phyloP scores from a whole-genome alignment of 2,888 invertebrate species.

The Pristionchus fissidentatus region DNA sequence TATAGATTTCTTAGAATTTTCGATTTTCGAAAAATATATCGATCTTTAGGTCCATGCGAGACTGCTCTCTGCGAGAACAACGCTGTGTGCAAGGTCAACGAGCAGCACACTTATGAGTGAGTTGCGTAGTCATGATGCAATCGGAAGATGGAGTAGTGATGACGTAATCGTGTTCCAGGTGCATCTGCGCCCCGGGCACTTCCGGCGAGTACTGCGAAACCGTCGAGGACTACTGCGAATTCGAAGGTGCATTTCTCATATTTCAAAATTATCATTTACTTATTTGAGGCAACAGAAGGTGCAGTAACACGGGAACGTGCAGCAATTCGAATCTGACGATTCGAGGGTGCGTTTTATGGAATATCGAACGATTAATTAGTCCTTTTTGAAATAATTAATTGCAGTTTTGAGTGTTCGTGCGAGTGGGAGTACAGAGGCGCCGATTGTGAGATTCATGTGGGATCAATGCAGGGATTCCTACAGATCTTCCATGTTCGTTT shows the following conservation, averaged over 20 bases:
- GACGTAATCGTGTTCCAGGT: conserved; percentile 2
- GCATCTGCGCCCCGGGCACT: conserved; percentile 23
- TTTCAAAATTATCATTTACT: neutral
- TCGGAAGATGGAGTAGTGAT: neutral
- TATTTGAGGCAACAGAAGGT: conserved; percentile 41
- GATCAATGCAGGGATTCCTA: neutral
- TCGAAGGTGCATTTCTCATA: neutral
- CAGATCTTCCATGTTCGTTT: neutral
- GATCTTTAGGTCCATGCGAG: conserved; percentile 13
- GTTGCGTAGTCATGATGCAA: no score
- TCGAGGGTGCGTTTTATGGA: conserved; percentile 20
- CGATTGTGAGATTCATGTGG: conserved; percentile 33
- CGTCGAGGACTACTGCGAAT: conserved; percentile 23
- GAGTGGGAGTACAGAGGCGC: conserved; percentile 39
- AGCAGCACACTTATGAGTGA: conserved; percentile 21
- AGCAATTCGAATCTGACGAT: neutral
- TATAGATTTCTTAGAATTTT: neutral
- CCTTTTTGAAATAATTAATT: neutral
- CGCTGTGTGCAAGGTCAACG: neutral
- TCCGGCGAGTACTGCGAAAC: conserved; percentile 8
- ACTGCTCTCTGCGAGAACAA: conserved; percentile 8
- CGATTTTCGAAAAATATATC: neutral
- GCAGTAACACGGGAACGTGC: conserved; percentile 19
- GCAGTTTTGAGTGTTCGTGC: conserved; percentile 15
- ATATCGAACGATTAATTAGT: neutral